Conservation (phyloP, 2,888 invertebrate genomes). For the Lithophane ornitopus region DNA sequence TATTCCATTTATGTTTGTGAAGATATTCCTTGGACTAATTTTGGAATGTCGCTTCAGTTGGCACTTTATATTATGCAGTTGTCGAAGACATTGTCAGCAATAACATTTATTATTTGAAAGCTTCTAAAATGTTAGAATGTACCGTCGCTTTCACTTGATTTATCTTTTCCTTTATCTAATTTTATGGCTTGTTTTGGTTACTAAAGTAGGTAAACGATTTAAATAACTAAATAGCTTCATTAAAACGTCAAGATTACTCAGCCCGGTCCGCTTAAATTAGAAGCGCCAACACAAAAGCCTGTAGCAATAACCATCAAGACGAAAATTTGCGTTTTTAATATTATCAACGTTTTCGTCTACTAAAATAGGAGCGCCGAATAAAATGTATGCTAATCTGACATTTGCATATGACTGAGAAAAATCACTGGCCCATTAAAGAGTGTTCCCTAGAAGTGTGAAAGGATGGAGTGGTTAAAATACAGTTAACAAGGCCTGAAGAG, state of each 20-base stretch:
- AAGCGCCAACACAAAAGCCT: conserved; percentile 63
- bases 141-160: neutral
- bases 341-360: conserved; percentile 74
- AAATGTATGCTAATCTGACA: conserved; percentile 85
- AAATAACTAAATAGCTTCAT: conserved; percentile 44
- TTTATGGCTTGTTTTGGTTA: conserved; percentile 39
- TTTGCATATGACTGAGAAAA: conserved; percentile 87
- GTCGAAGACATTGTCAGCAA: conserved; percentile 60
- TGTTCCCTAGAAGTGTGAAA: conserved; percentile 77
- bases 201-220: conserved; percentile 45
- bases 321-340: conserved; percentile 77
- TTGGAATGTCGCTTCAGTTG: conserved; percentile 72
- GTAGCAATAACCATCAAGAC: conserved; percentile 65
- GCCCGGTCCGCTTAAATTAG: conserved; percentile 56
- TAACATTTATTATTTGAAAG: conserved; percentile 41
- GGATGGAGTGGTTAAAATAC: conserved; percentile 75
- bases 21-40: conserved; percentile 78
- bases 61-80: conserved; percentile 72
- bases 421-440: conserved; percentile 86
- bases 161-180: conserved; percentile 38
- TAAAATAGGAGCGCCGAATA: conserved; percentile 75
- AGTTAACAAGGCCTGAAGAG: conserved; percentile 78
- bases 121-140: conserved; percentile 16
- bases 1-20: conserved; percentile 86
- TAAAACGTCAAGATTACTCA: conserved; percentile 45